These are phyloP conservation scores for Antheraea mylitta DNA, from an alignment of 1,140 invertebrate genomes.

Conservation along the genomic window DNA sequence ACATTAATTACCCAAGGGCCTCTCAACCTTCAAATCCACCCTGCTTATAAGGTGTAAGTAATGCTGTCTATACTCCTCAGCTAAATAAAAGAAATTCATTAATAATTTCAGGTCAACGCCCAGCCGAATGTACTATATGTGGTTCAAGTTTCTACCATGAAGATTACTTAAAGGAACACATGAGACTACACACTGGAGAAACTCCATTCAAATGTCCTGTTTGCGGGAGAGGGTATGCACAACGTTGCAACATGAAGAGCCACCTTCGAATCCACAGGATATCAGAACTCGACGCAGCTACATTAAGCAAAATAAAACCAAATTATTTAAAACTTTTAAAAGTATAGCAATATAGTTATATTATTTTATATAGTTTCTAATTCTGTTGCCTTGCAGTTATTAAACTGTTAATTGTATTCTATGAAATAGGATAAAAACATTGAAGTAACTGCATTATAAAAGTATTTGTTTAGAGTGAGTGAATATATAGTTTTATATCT, in stretches of 20 bases:
- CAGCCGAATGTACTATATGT: slow-evolving; percentile 65
- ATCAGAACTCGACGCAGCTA: slow-evolving; percentile 60
- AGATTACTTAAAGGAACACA: slow-evolving; percentile 82
- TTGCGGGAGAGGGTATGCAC: slow-evolving; percentile 84
- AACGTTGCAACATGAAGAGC: slow-evolving; percentile 78
- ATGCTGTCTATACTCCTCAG: no score
- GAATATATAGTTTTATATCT: neutral
- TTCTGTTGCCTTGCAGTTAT: neutral
- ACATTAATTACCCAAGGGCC: no score
- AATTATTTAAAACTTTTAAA: slow-evolving; percentile 69
- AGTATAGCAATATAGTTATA: slow-evolving; percentile 16
- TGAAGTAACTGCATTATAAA: neutral
- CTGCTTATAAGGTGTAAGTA: no score
- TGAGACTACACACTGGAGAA: slow-evolving; percentile 86
- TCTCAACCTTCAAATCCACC: no score
- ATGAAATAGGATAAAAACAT: neutral
- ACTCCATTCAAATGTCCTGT: slow-evolving; percentile 86
- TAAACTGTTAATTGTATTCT: neutral
- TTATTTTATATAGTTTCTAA: neutral
- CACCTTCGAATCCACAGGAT: slow-evolving; percentile 71
- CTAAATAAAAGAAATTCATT: neutral
- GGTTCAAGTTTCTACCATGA: slow-evolving; percentile 66
- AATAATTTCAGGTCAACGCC: slow-evolving; percentile 58
- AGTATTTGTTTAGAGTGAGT: neutral
- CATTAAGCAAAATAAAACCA: slow-evolving; percentile 63